These are phyloP conservation scores for Heliothis peltigera DNA, from an alignment of 2,888 invertebrate species.

Conservation along the genomic window DNA sequence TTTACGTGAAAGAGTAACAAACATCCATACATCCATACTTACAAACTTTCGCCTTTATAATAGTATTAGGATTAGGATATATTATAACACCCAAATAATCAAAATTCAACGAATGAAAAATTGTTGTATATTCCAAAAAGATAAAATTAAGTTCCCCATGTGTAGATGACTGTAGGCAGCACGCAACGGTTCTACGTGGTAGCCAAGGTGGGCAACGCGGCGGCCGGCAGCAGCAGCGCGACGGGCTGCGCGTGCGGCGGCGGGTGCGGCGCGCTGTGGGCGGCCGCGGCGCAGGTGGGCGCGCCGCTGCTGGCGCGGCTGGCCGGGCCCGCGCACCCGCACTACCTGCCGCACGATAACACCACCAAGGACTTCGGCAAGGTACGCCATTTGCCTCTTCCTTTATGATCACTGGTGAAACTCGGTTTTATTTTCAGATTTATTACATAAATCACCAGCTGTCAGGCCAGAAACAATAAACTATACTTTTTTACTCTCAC, in stretches of 20 bases:
- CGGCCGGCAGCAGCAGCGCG: constrained; percentile 19
- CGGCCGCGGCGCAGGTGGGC: constrained; percentile 97
- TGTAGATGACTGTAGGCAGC: constrained; percentile 96
- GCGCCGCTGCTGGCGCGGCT: constrained; percentile 95
- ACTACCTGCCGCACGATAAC: constrained; percentile 91
- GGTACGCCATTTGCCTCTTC: constrained; percentile 74
- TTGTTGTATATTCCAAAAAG: no score
- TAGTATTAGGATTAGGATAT: no score
- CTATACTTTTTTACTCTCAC: no score
- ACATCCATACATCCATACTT: no score
- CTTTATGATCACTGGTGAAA: background rate
- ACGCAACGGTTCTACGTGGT: constrained; percentile 95
- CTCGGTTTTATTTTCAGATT: no score
- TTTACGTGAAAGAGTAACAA: no score
- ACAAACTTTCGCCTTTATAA: no score
- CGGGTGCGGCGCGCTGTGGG: constrained; percentile 93
- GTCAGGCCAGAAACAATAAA: no score
- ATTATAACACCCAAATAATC: no score
- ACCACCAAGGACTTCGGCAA: constrained; percentile 91
- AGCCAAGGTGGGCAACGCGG: constrained; percentile 62
- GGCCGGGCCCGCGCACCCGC: constrained; percentile 85
- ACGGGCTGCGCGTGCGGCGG: constrained; percentile 54
- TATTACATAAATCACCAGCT: no score
- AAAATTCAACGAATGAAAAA: no score
- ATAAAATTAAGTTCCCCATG: no score